Evolutionary conservation across 2,888 invertebrate genomes (phyloP), one percentile per base, ranked within the genome.

Genomic region (Agriopis leucophaearia): DNA sequence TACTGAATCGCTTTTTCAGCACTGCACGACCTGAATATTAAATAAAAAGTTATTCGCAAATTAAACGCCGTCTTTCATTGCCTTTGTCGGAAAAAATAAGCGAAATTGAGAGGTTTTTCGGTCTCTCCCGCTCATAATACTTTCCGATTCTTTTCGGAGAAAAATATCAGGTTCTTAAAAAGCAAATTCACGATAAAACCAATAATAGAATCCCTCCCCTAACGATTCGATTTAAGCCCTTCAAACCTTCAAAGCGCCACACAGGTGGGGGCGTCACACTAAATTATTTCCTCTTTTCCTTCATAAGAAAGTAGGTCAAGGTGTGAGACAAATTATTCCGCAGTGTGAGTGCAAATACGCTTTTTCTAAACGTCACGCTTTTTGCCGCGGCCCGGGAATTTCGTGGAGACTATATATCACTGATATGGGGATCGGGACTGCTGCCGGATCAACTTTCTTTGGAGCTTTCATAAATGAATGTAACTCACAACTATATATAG

Each of bases 271-370:
- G 71, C 70, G 74, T 76, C 78, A 69, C 69, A 80, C 77, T 80
- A 76, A 82, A 83, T 82, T 82, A 82, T 84, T 82, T 80, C 69
- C 68, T 70, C 73, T 67, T 77, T 78, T 71, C 74, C 72, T 74
- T 74, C 69, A 64, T 56, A 69, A 65, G 71, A 79, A 85, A 81
- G 72, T 83, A 60, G 85, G 89, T 89, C 89, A 90, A 89, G 88
- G 89, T 89, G 81, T 76, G 80, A 79, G 82, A 81, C 82, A 84
- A 88, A 86, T 87, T 87, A 88, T 88, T 85, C 85, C 80, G 77
- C 74, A 79, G 79, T 78, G 79, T 75, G 77, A 75, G 79, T 79
- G 80, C 83, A 87, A 90, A 88, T 85, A 88, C 82, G 84, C 76
- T 27, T 27, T 27, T 85, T 81, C 78, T 77, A 80, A 84, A 84